phyloP scores from a whole-genome alignment of 2,113 vertebrate genomes.

The Sprattus sprattus region DNA sequence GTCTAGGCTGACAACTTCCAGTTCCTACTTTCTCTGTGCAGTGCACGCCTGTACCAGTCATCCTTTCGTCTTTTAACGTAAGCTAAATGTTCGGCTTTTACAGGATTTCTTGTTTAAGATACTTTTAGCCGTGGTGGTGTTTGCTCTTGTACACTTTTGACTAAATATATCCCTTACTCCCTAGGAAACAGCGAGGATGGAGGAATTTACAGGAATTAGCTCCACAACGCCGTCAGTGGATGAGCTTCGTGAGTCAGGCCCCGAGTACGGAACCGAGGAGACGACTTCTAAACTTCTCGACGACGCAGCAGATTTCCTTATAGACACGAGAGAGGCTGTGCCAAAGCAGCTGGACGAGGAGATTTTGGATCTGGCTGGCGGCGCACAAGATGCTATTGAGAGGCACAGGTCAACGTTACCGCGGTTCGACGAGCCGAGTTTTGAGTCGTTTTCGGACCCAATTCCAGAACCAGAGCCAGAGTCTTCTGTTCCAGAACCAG shows the following conservation, averaged over 20 bases:
- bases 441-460: constrained; percentile 18
- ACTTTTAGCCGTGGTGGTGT: neutral
- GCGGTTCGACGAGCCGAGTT: constrained; percentile 13
- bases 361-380: constrained; percentile 48
- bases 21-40: constrained; percentile 8
- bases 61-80: neutral
- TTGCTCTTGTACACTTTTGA: neutral
- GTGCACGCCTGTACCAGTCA: neutral
- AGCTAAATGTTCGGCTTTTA: neutral
- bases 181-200: neutral
- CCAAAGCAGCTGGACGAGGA: neutral
- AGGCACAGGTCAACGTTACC: constrained; percentile 41
- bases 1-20: neutral
- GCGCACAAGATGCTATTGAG: constrained; percentile 47
- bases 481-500: neutral
- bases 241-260: constrained; percentile 2
- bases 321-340: neutral
- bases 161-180: neutral
- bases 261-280: neutral
- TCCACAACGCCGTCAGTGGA: constrained; percentile 30
- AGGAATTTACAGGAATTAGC: constrained; percentile 38
- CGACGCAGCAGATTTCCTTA: neutral
- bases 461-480: constrained; percentile 23
- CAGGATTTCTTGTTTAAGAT: constrained; percentile 4
- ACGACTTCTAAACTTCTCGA: constrained; percentile 9